Percentiles rank a stretch among this genome's conserved stretches.
phyloP scores from a whole-genome alignment of 2,113 vertebrate species.

The Raja brachyura region DNA sequence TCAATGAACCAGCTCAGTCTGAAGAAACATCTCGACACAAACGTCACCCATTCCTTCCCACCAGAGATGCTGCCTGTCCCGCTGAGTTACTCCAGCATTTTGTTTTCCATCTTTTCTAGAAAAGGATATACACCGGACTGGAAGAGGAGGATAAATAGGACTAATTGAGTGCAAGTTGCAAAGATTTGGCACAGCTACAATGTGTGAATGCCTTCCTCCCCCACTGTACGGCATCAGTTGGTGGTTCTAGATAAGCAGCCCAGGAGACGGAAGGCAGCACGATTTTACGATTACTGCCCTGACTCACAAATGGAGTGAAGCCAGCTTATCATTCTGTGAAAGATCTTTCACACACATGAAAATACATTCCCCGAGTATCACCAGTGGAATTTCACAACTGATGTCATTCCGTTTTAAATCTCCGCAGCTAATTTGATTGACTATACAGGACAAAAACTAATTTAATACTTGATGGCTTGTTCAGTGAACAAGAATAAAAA shows the following conservation, averaged over 20 bases:
- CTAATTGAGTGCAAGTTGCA: background rate
- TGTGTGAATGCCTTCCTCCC: background rate
- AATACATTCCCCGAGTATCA: background rate
- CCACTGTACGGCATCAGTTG: too few species aligned
- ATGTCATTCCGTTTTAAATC: background rate
- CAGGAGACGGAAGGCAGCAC: background rate
- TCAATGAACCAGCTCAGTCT: too few species aligned
- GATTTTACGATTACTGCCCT: background rate
- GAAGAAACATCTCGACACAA: too few species aligned
- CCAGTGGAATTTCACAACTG: background rate
- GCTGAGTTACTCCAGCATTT: too few species aligned
- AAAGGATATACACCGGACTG: background rate
- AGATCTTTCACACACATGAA: background rate
- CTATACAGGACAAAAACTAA: too few species aligned
- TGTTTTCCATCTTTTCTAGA: background rate
- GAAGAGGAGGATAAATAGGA: too few species aligned
- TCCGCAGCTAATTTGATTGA: background rate
- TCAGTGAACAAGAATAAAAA: background rate
- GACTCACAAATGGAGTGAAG: background rate
- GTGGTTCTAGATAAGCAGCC: background rate
- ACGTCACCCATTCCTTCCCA: too few species aligned
- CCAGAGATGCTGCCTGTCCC: too few species aligned
- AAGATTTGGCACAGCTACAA: background rate
- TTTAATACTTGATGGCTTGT: background rate
- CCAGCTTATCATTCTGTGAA: background rate